Evolutionary conservation across 2,113 vertebrate species (phyloP).

Genomic region (Pachyramphus minor): DNA sequence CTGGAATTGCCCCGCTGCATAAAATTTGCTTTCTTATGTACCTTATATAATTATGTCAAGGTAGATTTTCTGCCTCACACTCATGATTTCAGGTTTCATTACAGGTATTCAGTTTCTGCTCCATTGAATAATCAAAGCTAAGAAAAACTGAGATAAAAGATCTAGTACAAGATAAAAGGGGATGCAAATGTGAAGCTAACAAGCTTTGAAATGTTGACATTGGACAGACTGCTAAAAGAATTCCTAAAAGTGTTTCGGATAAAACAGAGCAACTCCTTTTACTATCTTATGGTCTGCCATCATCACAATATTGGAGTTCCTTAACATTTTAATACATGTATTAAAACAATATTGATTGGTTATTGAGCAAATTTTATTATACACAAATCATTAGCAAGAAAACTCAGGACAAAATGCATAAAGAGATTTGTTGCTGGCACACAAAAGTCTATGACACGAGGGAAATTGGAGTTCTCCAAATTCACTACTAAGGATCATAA

Average conservation of each 20-base stretch:
- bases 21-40: background rate
- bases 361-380: background rate
- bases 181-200: background rate
- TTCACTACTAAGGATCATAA: background rate
- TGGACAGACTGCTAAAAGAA: background rate
- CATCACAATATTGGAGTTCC: background rate
- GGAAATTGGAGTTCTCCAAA: background rate
- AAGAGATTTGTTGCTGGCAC: background rate
- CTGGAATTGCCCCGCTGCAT: background rate
- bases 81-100: slow-evolving; percentile 37
- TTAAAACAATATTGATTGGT: background rate
- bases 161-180: background rate
- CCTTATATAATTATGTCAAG: background rate
- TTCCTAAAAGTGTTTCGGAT: background rate
- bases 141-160: background rate
- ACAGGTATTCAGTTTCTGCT: background rate
- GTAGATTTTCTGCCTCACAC: slow-evolving; percentile 18
- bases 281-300: background rate
- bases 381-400: background rate
- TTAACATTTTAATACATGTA: background rate
- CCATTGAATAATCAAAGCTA: slow-evolving; percentile 4
- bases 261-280: background rate
- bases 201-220: background rate
- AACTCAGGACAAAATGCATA: background rate
- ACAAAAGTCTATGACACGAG: background rate